phyloP scores from a whole-genome alignment of 1,140 invertebrate species.

The Pseudobourletiella spinata region DNA sequence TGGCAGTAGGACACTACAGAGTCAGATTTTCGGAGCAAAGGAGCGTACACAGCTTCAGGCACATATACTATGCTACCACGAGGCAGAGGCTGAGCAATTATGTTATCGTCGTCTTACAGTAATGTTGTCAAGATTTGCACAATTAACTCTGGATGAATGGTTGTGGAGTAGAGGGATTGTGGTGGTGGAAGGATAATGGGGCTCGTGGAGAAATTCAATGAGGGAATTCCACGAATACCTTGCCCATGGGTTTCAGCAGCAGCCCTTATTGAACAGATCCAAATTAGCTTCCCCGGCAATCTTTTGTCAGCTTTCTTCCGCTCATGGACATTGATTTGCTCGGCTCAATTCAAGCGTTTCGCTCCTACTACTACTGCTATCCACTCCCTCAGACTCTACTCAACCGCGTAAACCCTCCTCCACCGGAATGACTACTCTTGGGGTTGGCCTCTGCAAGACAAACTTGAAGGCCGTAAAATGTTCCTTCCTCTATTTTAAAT shows the following conservation, averaged over 20 bases:
- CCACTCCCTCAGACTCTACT: no score
- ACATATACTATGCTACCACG: no score
- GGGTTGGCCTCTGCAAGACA: no score
- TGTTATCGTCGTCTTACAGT: background rate
- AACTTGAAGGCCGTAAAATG: no score
- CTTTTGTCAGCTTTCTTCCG: background rate
- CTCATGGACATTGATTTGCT: background rate
- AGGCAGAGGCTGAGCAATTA: background rate
- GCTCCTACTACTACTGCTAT: no score
- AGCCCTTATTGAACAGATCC: background rate
- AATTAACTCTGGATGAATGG: slow-evolving; percentile 7
- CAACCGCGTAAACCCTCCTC: no score
- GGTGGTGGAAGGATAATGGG: background rate
- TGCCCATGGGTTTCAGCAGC: slow-evolving; percentile 7
- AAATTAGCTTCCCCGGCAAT: background rate
- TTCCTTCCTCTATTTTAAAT: background rate
- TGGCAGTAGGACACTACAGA: no score
- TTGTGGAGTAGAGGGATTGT: background rate
- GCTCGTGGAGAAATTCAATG: background rate
- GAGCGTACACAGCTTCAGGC: no score
- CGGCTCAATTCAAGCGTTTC: background rate
- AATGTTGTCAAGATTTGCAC: background rate
- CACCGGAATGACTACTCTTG: no score
- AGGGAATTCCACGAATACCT: slow-evolving; percentile 1
- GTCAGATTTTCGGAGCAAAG: no score